Conservation (phyloP, 2,113 vertebrate genomes). For the Ochotona curzoniae region DNA sequence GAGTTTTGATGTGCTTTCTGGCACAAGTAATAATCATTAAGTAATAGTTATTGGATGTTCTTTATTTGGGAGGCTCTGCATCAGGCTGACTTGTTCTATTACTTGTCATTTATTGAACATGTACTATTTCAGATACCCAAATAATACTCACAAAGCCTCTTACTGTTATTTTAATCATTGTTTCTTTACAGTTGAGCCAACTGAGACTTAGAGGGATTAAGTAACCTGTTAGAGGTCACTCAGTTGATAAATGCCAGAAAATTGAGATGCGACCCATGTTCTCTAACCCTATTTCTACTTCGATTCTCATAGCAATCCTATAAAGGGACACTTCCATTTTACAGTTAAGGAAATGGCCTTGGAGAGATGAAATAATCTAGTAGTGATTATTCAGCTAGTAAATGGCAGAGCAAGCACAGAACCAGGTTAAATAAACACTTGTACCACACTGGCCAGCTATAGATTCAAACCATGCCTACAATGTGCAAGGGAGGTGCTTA, state of each 20-base stretch:
- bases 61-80: not conserved
- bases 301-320: not conserved
- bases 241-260: not conserved
- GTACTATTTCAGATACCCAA: not conserved
- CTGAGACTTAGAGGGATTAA: not conserved
- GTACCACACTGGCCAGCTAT: not conserved
- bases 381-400: too few relatives aligned
- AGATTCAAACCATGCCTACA: not conserved
- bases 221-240: not conserved
- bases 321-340: not conserved
- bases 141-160: not conserved
- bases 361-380: not conserved
- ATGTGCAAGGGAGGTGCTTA: not conserved
- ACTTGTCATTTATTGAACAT: not conserved
- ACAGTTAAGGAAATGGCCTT: not conserved
- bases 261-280: not conserved
- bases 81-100: not conserved
- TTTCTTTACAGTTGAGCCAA: not conserved
- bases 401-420: not conserved
- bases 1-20: not conserved
- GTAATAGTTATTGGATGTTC: not conserved
- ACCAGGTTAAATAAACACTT: not conserved
- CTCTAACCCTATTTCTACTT: not conserved
- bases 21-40: not conserved
- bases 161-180: not conserved